Evolutionary conservation across 2,113 vertebrate species (phyloP).

Genomic region (Cariama cristata): DNA sequence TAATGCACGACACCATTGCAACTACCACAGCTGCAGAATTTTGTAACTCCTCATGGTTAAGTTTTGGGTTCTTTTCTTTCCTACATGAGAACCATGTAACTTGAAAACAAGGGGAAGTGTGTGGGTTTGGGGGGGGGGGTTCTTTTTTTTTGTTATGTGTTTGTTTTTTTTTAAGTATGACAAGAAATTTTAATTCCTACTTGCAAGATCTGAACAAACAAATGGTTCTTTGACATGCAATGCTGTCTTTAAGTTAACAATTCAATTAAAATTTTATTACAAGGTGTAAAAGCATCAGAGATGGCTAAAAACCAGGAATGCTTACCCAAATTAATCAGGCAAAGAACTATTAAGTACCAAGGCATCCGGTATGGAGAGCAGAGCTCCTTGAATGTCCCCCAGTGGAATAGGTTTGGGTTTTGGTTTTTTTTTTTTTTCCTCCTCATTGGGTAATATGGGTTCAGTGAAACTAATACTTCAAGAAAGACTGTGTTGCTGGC

Average conservation of each 20-base stretch:
- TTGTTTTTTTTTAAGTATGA: not conserved
- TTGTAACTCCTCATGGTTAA: not conserved
- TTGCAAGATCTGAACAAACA: not conserved
- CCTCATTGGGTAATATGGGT: not conserved
- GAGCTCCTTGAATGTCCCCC: not conserved
- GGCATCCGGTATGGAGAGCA: not conserved
- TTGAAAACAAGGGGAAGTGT: not conserved
- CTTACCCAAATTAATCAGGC: not conserved
- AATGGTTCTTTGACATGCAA: not conserved
- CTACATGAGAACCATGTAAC: not conserved
- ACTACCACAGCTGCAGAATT: accelerated
- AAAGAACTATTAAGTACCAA: not conserved
- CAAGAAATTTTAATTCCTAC: not conserved
- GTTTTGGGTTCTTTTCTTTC: not conserved
- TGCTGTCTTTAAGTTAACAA: not conserved
- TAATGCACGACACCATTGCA: not conserved
- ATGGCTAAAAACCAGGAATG: not conserved
- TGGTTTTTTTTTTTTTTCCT: not conserved
- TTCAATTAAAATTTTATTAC: not conserved
- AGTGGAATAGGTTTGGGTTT: not conserved
- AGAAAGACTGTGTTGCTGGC: not conserved
- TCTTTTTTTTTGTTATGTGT: no score
- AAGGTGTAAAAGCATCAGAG: not conserved
- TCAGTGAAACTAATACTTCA: not conserved
- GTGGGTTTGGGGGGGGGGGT: no score